These are phyloP conservation scores for Holothuria glaberrima DNA, from an alignment of 35 echinoderm and acorn worm species.

Conservation along the genomic window DNA sequence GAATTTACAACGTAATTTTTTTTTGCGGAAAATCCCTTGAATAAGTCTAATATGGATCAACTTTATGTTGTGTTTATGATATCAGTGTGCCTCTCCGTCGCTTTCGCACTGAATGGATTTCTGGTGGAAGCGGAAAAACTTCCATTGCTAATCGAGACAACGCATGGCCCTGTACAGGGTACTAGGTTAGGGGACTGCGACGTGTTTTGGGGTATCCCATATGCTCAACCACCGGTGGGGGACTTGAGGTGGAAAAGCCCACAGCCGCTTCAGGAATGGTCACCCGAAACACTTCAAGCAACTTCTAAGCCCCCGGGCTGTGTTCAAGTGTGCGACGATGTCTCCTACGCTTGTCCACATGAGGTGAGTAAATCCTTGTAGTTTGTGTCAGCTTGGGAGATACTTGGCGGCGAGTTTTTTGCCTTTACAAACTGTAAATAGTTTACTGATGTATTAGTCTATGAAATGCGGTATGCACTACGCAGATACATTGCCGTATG, in stretches of 20 bases:
- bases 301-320: conserved; percentile 5
- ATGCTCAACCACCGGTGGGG: conserved; percentile 18
- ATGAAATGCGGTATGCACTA: too few relatives aligned
- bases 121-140: background rate
- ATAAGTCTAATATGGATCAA: too few relatives aligned
- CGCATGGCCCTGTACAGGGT: background rate
- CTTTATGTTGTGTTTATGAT: too few relatives aligned
- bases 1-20: too few relatives aligned
- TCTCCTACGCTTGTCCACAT: background rate
- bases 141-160: conserved; percentile 23
- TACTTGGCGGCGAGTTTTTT: too few relatives aligned
- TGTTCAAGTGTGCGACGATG: conserved; percentile 23
- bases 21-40: too few relatives aligned
- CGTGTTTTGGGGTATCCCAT: conserved; percentile 38
- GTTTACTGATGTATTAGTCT: too few relatives aligned
- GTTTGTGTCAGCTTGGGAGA: too few relatives aligned
- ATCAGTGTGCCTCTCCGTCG: too few relatives aligned
- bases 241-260: conserved; percentile 19
- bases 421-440: too few relatives aligned
- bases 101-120: background rate
- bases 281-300: conserved; percentile 4
- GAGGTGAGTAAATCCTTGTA: conserved; percentile 16
- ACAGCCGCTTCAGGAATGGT: background rate
- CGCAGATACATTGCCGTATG: too few relatives aligned
- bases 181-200: background rate